Evolutionary conservation across 2,113 vertebrate genomes (phyloP).

Genomic region (Myotis davidii): DNA sequence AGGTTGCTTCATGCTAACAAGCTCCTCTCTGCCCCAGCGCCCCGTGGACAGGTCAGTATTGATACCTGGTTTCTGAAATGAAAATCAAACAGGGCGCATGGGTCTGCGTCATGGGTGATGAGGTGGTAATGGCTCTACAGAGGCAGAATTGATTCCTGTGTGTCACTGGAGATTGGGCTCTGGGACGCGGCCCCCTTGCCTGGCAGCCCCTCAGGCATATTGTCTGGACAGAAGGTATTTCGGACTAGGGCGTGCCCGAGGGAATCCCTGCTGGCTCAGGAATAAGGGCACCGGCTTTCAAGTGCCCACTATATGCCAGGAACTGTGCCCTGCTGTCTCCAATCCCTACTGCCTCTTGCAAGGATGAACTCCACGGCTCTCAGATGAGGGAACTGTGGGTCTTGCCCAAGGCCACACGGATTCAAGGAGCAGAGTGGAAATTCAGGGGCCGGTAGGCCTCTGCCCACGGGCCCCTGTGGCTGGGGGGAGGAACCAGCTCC

Average conservation of each 20-base stretch:
- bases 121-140: neutral
- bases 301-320: neutral
- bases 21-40: neutral
- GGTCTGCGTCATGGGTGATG: neutral
- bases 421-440: neutral
- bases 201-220: neutral
- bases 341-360: neutral
- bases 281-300: neutral
- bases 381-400: neutral
- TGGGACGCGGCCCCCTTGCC: neutral
- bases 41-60: neutral
- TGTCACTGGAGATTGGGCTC: neutral
- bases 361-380: neutral
- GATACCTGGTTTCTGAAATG: neutral
- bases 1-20: neutral
- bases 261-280: neutral
- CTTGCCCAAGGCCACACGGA: neutral
- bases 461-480: neutral
- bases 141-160: neutral
- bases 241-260: neutral
- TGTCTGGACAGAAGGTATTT: neutral
- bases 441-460: fast-evolving
- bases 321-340: neutral
- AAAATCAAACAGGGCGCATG: conserved; percentile 7
- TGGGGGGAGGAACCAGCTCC: neutral